These are phyloP conservation scores for Artibeus jamaicensis DNA, from an alignment of 2,797 vertebrate genomes.

Conservation along the genomic window DNA sequence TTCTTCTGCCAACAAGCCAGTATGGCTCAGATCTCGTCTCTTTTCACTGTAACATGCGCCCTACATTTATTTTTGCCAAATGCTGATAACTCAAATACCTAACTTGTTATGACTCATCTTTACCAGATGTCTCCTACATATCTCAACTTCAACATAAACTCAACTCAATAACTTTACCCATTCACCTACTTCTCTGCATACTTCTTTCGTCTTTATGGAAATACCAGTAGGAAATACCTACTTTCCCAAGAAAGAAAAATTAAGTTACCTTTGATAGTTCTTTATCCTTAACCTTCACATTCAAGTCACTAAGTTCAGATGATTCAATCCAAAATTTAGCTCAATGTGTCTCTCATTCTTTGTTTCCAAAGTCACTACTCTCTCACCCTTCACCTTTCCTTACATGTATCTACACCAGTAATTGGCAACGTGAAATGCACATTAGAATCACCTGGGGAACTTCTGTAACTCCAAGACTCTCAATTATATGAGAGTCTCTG, in stretches of 20 bases:
- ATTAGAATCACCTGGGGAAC: neutral
- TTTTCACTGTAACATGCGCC: neutral
- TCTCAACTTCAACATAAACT: neutral
- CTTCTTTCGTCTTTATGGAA: neutral
- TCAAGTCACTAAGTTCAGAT: slow-evolving; percentile 1
- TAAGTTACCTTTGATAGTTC: neutral
- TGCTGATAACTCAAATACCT: neutral
- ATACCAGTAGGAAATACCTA: too few relatives aligned
- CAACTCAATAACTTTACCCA: neutral
- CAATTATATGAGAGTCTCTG: neutral
- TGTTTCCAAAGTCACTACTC: neutral
- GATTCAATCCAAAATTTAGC: neutral
- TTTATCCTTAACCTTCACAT: neutral
- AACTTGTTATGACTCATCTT: neutral
- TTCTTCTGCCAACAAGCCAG: neutral
- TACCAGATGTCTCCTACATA: neutral
- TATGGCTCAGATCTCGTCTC: neutral
- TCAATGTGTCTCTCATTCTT: neutral
- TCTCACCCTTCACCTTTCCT: neutral
- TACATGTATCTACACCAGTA: neutral
- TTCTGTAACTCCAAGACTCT: neutral
- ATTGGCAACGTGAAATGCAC: neutral
- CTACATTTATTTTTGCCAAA: neutral
- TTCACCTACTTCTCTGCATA: neutral
- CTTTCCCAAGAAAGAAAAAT: slow-evolving; percentile 3